phyloP scores from a whole-genome alignment of 2,113 vertebrate species.

The Machaerirhynchus nigripectus region DNA sequence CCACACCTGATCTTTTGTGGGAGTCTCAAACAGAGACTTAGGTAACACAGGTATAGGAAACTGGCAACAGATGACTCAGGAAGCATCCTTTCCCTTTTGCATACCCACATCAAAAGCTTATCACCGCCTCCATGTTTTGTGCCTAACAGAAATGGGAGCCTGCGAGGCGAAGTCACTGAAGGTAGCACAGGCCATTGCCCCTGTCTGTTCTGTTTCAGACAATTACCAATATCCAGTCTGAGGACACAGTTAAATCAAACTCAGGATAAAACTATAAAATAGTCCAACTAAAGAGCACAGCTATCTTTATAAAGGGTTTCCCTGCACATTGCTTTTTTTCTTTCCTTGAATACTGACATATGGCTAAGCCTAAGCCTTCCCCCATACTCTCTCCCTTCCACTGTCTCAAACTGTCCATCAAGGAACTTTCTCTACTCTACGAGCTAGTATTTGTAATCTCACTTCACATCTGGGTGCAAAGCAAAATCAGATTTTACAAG shows the following conservation, averaged over 20 bases:
- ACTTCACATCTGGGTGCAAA: neutral
- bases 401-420: neutral
- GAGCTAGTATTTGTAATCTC: neutral
- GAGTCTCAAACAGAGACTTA: neutral
- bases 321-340: neutral
- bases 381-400: neutral
- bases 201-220: neutral
- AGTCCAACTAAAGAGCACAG: neutral
- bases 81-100: neutral
- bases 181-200: neutral
- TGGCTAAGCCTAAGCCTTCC: neutral
- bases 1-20: neutral
- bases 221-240: neutral
- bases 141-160: neutral
- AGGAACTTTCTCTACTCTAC: neutral
- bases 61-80: neutral
- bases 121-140: neutral
- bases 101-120: neutral
- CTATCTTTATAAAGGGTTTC: neutral
- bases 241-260: neutral
- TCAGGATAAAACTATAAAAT: neutral
- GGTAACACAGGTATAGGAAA: neutral
- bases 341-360: neutral
- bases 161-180: neutral
- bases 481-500: neutral